Evolutionary conservation across 2,113 vertebrate species (phyloP), one percentile per base, ranked within the genome.

Genomic region (Orthonyx spaldingii): DNA sequence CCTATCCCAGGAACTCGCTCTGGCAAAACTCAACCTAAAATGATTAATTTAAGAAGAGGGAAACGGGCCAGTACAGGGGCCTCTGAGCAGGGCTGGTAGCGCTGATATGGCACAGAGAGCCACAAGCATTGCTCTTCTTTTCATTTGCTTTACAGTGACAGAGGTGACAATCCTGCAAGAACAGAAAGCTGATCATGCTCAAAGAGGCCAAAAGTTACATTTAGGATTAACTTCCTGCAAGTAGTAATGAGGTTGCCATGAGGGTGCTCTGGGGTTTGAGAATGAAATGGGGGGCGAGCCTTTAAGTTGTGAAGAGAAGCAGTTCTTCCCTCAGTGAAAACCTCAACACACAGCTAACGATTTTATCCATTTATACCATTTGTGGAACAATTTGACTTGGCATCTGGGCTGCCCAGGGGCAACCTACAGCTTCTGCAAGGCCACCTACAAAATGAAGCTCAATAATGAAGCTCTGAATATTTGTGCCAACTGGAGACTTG

Each of bases 41-140:
- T 6, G 4, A 50, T 66, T 50, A 56, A 61, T 57, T 76, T 53
- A 33, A 87, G 44, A 26, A 47, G 26, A 68, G 19, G 4, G 20
- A 89, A 65, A 47, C 1, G 2, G 28, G 9, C 21, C 33, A 35
- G 26, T 7, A 10, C 14, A 15, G 41, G 57, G 23, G 7, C 11
- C 37, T 60, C 52, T 30, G 47, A 60, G 66, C 33, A 35, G 59
- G n/a, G 47, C 23, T 4, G 3, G 35, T 33, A 42, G 44, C 1
- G 0, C 39, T 39, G 65, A 7, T 8, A 42, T 0, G 1, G 35
- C 74, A 64, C 37, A 35, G 89, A 63, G 47, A 70, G 10, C 13
- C 4, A 4, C 1, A 0, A 2, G 4, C 42, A 8, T 33, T 0
- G 0, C 46, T 37, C 23, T 72, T 27, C 37, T 55, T 77, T 59